phyloP scores from a whole-genome alignment of 2,888 invertebrate species.

The Bombylius discolor region DNA sequence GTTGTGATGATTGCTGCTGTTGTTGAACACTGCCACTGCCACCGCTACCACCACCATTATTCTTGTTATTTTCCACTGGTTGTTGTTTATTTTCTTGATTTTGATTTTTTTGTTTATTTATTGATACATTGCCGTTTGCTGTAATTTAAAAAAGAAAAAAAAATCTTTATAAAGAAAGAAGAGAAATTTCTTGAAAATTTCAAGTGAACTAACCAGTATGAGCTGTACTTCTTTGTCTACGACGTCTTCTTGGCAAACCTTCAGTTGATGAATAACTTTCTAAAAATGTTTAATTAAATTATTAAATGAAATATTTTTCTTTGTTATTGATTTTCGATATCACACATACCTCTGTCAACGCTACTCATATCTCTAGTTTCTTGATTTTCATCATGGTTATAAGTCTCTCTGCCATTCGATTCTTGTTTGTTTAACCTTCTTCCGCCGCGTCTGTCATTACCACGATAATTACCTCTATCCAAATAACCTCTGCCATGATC shows the following conservation, averaged over 20 bases:
- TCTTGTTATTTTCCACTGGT: constrained; percentile 4
- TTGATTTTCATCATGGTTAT: constrained; percentile 26
- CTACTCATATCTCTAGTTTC: constrained; percentile 35
- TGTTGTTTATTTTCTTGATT: constrained; percentile 23
- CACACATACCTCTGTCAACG: constrained; percentile 30
- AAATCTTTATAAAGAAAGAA: neutral
- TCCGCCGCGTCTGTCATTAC: constrained; percentile 29
- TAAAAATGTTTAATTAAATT: constrained; percentile 13
- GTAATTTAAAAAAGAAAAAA: neutral
- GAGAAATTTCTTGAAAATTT: neutral
- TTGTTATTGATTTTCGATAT: neutral
- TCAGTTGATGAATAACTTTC: constrained; percentile 37
- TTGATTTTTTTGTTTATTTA: constrained; percentile 29
- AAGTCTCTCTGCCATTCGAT: constrained; percentile 31
- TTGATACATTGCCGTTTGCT: constrained; percentile 33
- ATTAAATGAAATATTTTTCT: neutral
- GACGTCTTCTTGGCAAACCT: constrained; percentile 33
- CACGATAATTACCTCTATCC: constrained; percentile 24
- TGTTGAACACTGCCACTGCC: neutral
- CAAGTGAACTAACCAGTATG: constrained; percentile 22
- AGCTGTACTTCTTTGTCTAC: constrained; percentile 32
- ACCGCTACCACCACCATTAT: neutral
- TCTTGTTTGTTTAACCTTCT: constrained; percentile 29
- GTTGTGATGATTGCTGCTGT: neutral
- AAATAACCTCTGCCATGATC: constrained; percentile 31